Evolutionary conservation across 2,888 invertebrate genomes (phyloP), one percentile per base, ranked within the genome.

Genomic region (Brachyopa scutellaris): DNA sequence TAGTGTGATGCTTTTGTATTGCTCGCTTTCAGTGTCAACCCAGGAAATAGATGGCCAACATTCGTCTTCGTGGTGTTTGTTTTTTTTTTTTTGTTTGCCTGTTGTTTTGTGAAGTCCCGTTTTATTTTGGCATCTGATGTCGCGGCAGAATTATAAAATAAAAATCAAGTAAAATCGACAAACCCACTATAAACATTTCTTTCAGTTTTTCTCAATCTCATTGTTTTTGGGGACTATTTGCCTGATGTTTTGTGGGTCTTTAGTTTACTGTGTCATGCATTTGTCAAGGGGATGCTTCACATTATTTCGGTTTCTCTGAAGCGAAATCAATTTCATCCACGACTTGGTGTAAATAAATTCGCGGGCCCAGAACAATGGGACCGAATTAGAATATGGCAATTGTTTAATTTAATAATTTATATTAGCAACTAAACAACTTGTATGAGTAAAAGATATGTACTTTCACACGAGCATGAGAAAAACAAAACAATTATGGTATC

Each of bases 11-110:
- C 33, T 17, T 55, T 69, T 57, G 45, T 69, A 9, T 9, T 67
- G 26, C 38, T 59, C 45, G 13, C 26, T 53, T 79, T 79, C 78
- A 72, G 66, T 72, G 72, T 72, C 72, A 79, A 72, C 66, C 49
- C 45, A 72, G 72, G 78, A 72, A 79, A 79, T 79, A 66, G 17
- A 79, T 79, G 72, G 66, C 72, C 66, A 67, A 66, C 53, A 53
- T 53, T 66, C 17, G 53, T 26, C 36, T 29, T n/a, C n/a, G 19
- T 33, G 21, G 29, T 53, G 9, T 19, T 49, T 13, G 13, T 31
- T 17, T n/a, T 33, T 33, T 15, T 49, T 0, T 7, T 21, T 11
- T 45, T 31, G 42, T 17, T 42, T 2, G 15, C n/a, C n/a, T n/a
- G 11, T 36, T 29, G 26, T 17, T 38, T 64, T 31, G 51, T 40